These are phyloP conservation scores for Leptosomus discolor DNA, from an alignment of 2,113 vertebrate genomes.

Conservation along the genomic window DNA sequence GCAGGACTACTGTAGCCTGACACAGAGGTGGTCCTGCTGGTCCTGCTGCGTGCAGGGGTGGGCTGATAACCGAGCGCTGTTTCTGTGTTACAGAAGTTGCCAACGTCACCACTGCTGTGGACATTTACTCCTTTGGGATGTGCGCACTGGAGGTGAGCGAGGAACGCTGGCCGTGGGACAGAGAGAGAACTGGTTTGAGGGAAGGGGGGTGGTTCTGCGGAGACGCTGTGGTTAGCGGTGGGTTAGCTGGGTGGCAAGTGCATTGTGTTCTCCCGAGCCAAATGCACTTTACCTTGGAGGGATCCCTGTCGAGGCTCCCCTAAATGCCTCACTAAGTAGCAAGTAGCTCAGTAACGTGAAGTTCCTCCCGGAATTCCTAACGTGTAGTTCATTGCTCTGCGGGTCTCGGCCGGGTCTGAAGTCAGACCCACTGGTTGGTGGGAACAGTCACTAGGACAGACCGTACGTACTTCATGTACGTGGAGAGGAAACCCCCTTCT, in stretches of 20 bases:
- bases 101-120: constrained; percentile 95
- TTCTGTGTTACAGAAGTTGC: constrained; percentile 80
- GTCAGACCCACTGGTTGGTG: background rate
- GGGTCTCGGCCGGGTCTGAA: background rate
- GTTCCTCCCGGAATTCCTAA: background rate
- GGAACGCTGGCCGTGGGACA: background rate
- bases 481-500: background rate
- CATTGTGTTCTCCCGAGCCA: background rate
- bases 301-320: background rate
- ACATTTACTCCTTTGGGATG: constrained; percentile 99
- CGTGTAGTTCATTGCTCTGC: rapidly evolving
- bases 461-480: too few species aligned
- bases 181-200: background rate
- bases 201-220: background rate
- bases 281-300: background rate
- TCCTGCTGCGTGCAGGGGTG: background rate
- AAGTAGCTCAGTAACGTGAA: background rate
- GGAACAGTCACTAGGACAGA: background rate
- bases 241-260: background rate
- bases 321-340: background rate
- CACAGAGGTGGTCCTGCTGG: background rate
- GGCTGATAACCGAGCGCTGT: background rate
- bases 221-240: background rate
- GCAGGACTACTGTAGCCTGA: background rate
- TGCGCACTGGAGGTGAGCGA: constrained; percentile 96